These are phyloP conservation scores for Phyllotreta striolata DNA, from an alignment of 2,888 invertebrate genomes.

Conservation along the genomic window DNA sequence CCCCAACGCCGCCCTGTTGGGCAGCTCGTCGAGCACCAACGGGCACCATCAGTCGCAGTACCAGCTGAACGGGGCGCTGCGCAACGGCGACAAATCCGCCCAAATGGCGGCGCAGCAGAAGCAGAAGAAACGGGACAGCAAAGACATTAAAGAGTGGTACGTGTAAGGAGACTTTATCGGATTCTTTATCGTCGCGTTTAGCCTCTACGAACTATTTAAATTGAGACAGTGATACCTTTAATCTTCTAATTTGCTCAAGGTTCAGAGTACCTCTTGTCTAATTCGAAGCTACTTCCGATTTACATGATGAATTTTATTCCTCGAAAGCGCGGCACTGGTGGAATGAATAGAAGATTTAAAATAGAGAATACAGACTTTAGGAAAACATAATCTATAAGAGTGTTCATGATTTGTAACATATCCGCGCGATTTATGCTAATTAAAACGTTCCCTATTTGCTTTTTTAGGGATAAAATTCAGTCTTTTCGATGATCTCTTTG, in stretches of 20 bases:
- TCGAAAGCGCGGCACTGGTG: too few species aligned
- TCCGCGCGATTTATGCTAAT: too few species aligned
- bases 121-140: constrained; percentile 76
- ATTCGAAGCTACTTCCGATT: too few species aligned
- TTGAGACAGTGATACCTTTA: constrained; percentile 44
- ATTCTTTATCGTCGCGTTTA: background rate
- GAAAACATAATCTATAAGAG: background rate
- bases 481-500: too few species aligned
- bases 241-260: constrained; percentile 19
- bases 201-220: constrained; percentile 27
- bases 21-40: constrained; percentile 64
- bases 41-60: constrained; percentile 64
- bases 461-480: background rate
- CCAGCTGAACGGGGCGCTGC: constrained; percentile 63
- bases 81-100: constrained; percentile 62
- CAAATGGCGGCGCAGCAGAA: constrained; percentile 54
- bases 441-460: background rate
- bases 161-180: constrained; percentile 69
- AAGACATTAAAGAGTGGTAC: constrained; percentile 97
- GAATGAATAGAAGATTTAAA: background rate
- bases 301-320: too few species aligned
- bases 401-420: background rate
- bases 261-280: constrained; percentile 11
- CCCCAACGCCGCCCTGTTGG: constrained; percentile 78
- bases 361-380: background rate